Percentiles rank a stretch among this genome's conserved stretches.
Conservation (phyloP, 1,140 invertebrate genomes). For the Lycorma delicatula region DNA sequence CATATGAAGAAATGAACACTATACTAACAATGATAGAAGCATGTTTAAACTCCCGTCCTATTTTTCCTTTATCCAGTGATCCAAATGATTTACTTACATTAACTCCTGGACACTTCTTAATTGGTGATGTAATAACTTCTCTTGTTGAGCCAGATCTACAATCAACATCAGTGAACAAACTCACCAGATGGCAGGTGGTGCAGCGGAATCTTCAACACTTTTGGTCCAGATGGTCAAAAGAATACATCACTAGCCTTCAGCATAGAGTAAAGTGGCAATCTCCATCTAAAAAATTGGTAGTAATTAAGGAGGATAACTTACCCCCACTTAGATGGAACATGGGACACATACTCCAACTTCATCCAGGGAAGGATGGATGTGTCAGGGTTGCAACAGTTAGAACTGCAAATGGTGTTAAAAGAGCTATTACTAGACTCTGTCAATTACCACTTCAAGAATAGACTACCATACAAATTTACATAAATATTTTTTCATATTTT, state of each 20-base stretch:
- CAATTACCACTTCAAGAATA: no score
- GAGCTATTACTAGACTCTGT: no score
- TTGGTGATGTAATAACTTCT: slow-evolving; percentile 29
- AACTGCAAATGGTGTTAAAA: no score
- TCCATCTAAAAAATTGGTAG: slow-evolving; percentile 19
- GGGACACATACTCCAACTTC: slow-evolving; percentile 26
- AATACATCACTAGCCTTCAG: slow-evolving; percentile 34
- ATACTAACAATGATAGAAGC: no score
- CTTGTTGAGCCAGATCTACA: no score
- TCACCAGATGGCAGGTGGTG: slow-evolving; percentile 23
- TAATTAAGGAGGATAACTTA: slow-evolving; percentile 33
- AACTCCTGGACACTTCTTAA: slow-evolving; percentile 31
- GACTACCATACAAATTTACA: no score
- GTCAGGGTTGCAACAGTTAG: slow-evolving; percentile 31
- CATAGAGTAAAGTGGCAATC: slow-evolving; percentile 25
- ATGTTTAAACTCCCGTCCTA: slow-evolving; percentile 29
- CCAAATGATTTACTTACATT: slow-evolving; percentile 26
- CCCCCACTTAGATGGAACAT: slow-evolving; percentile 33
- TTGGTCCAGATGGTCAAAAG: slow-evolving; percentile 32
- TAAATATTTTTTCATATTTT: no score
- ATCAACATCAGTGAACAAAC: slow-evolving; percentile 26
- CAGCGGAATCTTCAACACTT: slow-evolving; percentile 29
- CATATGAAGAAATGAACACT: no score
- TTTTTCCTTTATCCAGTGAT: slow-evolving; percentile 23
- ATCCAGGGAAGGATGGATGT: slow-evolving; percentile 32